phyloP scores from a whole-genome alignment of 2,113 vertebrate genomes.

The Apodemus speciosus region DNA sequence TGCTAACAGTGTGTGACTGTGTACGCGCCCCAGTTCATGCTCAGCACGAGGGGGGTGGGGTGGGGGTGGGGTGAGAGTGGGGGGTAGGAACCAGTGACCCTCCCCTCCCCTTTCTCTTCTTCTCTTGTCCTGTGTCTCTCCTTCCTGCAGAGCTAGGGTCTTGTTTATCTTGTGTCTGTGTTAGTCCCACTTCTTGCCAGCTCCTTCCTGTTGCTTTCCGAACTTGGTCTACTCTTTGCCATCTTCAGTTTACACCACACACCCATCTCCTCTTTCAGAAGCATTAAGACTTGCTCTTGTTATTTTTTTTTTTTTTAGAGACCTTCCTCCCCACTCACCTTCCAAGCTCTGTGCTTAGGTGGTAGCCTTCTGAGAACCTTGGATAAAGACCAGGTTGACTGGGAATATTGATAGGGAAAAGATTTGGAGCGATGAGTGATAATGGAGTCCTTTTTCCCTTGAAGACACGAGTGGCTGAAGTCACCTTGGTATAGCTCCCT shows the following conservation, averaged over 20 bases:
- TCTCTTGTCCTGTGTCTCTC: not conserved
- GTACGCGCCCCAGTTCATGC: not conserved
- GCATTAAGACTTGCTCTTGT: not conserved
- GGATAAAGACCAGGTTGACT: not conserved
- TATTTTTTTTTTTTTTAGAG: not conserved
- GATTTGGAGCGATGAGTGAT: not conserved
- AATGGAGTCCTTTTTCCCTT: not conserved
- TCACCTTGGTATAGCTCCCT: not conserved
- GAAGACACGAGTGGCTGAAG: not conserved
- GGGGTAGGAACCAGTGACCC: no score
- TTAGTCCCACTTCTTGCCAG: not conserved
- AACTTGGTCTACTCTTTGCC: not conserved
- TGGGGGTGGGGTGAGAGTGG: no score
- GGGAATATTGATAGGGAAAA: not conserved
- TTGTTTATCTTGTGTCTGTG: not conserved
- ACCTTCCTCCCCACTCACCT: not conserved
- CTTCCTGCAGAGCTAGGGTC: not conserved
- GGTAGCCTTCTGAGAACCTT: not conserved
- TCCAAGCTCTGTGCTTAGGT: not conserved
- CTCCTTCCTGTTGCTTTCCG: not conserved
- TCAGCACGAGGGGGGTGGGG: not conserved
- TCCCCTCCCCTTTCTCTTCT: not conserved
- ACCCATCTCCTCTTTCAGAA: not conserved
- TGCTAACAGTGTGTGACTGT: not conserved
- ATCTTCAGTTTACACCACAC: not conserved